Evolutionary conservation across 2,113 vertebrate species (phyloP), one percentile per base, ranked within the genome.

Genomic region (Ceyx cyanopectus): DNA sequence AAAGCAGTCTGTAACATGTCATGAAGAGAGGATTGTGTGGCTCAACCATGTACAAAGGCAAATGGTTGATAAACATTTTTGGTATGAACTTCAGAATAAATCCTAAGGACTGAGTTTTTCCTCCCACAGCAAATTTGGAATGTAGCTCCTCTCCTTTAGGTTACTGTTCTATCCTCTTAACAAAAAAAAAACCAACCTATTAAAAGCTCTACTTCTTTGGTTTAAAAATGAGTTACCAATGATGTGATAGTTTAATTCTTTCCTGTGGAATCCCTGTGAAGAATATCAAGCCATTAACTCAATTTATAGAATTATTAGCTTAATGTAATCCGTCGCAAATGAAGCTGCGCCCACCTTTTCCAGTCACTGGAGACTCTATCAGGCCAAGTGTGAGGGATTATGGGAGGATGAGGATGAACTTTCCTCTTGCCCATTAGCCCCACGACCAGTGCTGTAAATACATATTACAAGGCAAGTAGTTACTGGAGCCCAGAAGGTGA

Each of bases 321-420:
- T 45, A 41, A 45, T 11, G 14, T 26, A 45, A 13, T 67, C 10
- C 5, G 18, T 30, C 0, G 0, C 40, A 79, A 78, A 48, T 9
- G 11, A 81, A 88, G 29, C 57, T 24, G 29, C 0, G 0, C 26
- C 65, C 51, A 22, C 32, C 15, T 65, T 76, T 85, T 37, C 27
- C 50, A 6, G 78, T 91, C 54, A 37, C 27, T 69, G 74, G 21
- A 66, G 50, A 14, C 40, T 60, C n/a, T 61, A 5, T 12, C 50
- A 56, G 41, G 54, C 16, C 6, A 58, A 48, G 27, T 54, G 15
- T 1, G 1, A 56, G 41, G 63, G n/a, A 5, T 41, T 40, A 19
- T 66, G 50, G 30, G 34, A 50, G 30, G 24, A 24, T 12, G 50
- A 54, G 16, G 77, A 45, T 79, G 74, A 79, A 43, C 60, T 48